These are phyloP conservation scores for Lepus townsendii DNA, from an alignment of 2,797 vertebrate genomes.

Conservation along the genomic window DNA sequence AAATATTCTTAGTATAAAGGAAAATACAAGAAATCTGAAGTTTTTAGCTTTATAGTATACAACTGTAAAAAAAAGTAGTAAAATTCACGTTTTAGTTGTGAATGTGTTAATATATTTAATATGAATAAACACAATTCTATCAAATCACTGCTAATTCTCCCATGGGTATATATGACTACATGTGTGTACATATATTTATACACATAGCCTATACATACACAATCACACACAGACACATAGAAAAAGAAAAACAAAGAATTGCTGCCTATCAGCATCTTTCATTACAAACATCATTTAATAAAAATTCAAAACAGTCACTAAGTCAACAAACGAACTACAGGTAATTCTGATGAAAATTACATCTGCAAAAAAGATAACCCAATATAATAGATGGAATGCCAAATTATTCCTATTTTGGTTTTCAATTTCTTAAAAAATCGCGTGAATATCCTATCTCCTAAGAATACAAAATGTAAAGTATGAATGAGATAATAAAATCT, in stretches of 20 bases:
- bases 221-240: background rate
- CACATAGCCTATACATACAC: background rate
- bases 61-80: background rate
- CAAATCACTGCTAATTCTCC: slow-evolving; percentile 8
- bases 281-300: slow-evolving; percentile 20
- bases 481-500: slow-evolving; percentile 55
- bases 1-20: slow-evolving; percentile 25
- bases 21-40: slow-evolving; percentile 10
- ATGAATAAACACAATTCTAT: slow-evolving; percentile 27
- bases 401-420: slow-evolving; percentile 30
- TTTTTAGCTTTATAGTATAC: background rate
- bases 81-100: slow-evolving; percentile 48
- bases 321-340: slow-evolving; percentile 8
- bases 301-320: slow-evolving; percentile 49
- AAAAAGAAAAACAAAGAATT: background rate
- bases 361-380: background rate
- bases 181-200: background rate
- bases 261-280: background rate
- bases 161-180: too few species aligned
- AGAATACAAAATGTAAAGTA: slow-evolving; percentile 30
- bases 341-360: slow-evolving; percentile 50
- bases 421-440: slow-evolving; percentile 43
- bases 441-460: background rate
- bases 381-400: slow-evolving; percentile 2
- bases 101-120: slow-evolving; percentile 15